Base-by-base conservation (phyloP, 1,140 invertebrate species). In the Ectropis grisescens region DNA sequence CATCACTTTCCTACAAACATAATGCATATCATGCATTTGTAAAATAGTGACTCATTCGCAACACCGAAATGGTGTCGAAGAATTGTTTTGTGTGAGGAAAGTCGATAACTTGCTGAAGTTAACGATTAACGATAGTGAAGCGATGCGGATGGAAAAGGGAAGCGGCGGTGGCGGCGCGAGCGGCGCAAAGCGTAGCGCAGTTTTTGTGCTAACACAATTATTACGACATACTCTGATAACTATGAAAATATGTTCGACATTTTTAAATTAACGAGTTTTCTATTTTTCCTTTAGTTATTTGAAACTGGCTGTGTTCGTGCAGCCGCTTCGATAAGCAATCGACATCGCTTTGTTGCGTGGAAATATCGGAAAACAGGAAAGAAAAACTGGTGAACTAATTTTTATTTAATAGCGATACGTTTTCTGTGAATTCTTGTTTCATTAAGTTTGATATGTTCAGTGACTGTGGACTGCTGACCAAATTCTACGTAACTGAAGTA, bases 161-260 rank as follows among this genome's bases (percentile, higher is more conserved):
- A 19, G 16, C 8, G 3, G 16, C 8, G 8, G 24, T 10, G 2
- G 24, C 24, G 24, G 24, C 6, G 24, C 24, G 6, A 56, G 60
- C 36, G 42, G 41, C 47, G 49, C 33, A 46, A n/a, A n/a, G n/a
- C n/a, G n/a, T n/a, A n/a, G n/a, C n/a, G 50, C 35, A 38, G 32
- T 50, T 61, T 69, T 71, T 71, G 29, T 65, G 41, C 47, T 41
- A 41, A 39, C 29, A 51, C 57, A 68, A 72, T 76, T 66, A 68
- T 65, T 62, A 61, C 58, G 67, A 78, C 62, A 59, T 74, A 78
- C 34, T 78, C 72, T 71, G 58, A 62, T 78, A 66, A 71, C 67
- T 48, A 51, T 57, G 66, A 55, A 61, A 61, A 70, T 57, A 57
- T 47, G 51, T 52, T 60, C 28, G 24, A 26, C 24, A 10, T n/a